These are phyloP conservation scores for Euschistus heros DNA, from an alignment of 1,140 invertebrate species.

Conservation along the genomic window DNA sequence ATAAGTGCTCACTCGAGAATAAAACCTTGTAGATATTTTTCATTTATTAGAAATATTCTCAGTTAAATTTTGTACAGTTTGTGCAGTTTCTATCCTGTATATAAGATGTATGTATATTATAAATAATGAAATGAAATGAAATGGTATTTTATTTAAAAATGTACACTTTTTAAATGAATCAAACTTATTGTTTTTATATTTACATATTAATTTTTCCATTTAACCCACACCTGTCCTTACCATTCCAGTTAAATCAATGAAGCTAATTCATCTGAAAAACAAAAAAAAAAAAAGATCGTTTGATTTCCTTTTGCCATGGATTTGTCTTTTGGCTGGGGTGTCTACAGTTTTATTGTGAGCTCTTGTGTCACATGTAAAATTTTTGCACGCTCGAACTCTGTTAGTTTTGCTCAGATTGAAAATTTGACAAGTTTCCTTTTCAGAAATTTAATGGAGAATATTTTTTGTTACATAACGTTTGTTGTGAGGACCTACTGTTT, in stretches of 20 bases:
- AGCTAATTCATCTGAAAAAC: background rate
- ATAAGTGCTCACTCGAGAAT: slow-evolving; percentile 8
- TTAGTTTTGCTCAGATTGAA: no score
- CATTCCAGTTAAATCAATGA: background rate
- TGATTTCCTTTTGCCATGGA: no score
- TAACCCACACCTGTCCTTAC: background rate
- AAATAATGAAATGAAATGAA: slow-evolving; percentile 3
- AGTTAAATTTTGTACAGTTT: slow-evolving; percentile 9
- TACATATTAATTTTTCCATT: no score
- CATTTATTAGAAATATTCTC: background rate
- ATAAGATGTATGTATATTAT: slow-evolving; percentile 16
- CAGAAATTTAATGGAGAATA: no score
- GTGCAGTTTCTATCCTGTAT: slow-evolving; percentile 8
- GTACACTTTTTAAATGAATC: slow-evolving; percentile 16
- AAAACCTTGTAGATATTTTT: slow-evolving; percentile 4
- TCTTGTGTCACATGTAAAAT: no score
- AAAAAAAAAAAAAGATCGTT: background rate
- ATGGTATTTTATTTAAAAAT: slow-evolving; percentile 15
- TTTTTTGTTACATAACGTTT: no score
- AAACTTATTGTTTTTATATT: slow-evolving; percentile 5
- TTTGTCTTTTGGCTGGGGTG: no score
- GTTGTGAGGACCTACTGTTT: no score
- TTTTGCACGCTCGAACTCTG: no score
- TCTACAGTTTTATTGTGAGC: no score
- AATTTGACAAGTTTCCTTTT: no score